Evolutionary conservation across 2,797 vertebrate species (phyloP).

Genomic region (Aeoliscus strigatus): DNA sequence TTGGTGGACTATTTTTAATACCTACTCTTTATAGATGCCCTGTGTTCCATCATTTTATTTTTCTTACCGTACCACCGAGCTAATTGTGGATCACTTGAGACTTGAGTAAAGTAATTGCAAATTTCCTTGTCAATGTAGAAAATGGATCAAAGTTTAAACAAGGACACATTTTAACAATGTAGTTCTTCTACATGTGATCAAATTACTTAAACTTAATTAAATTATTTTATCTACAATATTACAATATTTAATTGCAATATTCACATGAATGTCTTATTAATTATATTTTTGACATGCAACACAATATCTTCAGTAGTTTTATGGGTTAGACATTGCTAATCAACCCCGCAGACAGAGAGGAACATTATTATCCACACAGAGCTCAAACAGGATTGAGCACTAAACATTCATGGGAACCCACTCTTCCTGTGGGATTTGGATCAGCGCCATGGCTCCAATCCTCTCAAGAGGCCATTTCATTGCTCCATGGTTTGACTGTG

Average conservation of each 20-base stretch:
- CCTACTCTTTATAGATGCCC: constrained; percentile 59
- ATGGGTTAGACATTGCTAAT: no score
- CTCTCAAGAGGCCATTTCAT: constrained; percentile 29
- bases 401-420: constrained; percentile 47
- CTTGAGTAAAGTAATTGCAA: neutral
- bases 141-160: no score
- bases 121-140: no score
- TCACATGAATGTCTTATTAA: no score
- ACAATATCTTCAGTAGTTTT: no score
- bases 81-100: constrained; percentile 39
- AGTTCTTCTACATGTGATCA: no score
- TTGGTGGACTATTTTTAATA: constrained; percentile 70
- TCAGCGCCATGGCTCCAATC: constrained; percentile 16
- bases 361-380: neutral
- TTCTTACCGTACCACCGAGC: constrained; percentile 40
- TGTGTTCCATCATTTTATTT: constrained; percentile 51
- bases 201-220: no score
- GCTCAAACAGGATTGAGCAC: constrained; percentile 9
- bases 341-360: no score
- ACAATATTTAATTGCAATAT: no score
- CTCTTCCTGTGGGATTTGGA: constrained; percentile 36
- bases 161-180: no score
- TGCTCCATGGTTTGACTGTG: constrained; percentile 1
- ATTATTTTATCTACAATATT: no score
- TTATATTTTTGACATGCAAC: no score